Conservation (phyloP, 2,113 vertebrate species). For the Silurus glanis region DNA sequence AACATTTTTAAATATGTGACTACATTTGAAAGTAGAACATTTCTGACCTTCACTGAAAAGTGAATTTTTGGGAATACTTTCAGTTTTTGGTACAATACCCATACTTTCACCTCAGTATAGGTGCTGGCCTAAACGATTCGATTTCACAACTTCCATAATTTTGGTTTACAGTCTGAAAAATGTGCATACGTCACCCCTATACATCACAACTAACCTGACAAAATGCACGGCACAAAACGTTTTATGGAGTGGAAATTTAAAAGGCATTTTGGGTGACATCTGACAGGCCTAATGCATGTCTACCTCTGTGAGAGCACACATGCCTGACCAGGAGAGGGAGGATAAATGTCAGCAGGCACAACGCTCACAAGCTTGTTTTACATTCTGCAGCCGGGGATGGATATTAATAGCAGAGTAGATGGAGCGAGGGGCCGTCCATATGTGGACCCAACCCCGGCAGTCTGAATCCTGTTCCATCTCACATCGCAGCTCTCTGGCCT, state of each 20-base stretch:
- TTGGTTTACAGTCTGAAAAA: not conserved
- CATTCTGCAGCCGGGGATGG: conserved; percentile 51
- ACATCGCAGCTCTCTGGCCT: conserved; percentile 39
- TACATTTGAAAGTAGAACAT: not conserved
- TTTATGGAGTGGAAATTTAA: conserved; percentile 24
- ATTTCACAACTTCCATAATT: not conserved
- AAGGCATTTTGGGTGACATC: conserved; percentile 14
- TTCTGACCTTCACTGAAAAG: not conserved
- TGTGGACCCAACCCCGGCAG: conserved; percentile 51
- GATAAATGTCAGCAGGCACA: conserved; percentile 51
- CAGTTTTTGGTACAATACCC: not conserved
- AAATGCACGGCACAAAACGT: not conserved
- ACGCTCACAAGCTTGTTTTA: conserved; percentile 54
- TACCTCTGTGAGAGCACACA: conserved; percentile 17
- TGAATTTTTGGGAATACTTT: not conserved
- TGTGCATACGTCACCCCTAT: not conserved
- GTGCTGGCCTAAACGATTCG: not conserved
- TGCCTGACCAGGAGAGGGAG: conserved; percentile 38
- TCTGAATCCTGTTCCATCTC: conserved; percentile 55
- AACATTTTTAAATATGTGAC: not conserved
- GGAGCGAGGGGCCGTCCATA: conserved; percentile 48
- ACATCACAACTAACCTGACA: not conserved
- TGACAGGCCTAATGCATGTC: conserved; percentile 25
- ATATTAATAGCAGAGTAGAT: conserved; percentile 54
- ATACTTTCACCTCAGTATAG: not conserved